Conservation (phyloP, 2,797 vertebrate genomes). For the Ctenopoma multispine region DNA sequence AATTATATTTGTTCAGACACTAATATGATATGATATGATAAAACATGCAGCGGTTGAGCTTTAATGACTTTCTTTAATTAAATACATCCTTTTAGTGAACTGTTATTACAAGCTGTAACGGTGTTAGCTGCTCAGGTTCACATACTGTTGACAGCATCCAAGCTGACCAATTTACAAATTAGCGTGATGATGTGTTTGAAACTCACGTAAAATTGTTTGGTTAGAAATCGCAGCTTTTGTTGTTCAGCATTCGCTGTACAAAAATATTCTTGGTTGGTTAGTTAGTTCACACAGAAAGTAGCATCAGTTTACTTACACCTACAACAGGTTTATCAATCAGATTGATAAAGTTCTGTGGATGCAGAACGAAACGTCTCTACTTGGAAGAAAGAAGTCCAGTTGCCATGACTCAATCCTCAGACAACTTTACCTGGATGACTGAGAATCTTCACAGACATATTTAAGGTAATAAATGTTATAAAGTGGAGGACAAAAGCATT, state of each 20-base stretch:
- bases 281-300: background rate
- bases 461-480: background rate
- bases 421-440: too few species aligned
- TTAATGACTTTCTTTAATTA: slow-evolving; percentile 6
- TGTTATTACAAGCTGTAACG: slow-evolving; percentile 1
- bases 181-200: background rate
- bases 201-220: too few species aligned
- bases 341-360: too few species aligned
- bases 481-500: slow-evolving; percentile 8
- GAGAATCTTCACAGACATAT: too few species aligned
- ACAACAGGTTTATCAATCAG: too few species aligned
- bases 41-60: background rate
- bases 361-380: too few species aligned
- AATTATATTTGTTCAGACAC: slow-evolving; percentile 3
- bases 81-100: background rate
- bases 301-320: background rate
- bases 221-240: too few species aligned
- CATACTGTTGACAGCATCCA: background rate
- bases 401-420: too few species aligned
- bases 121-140: background rate
- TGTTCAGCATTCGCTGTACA: too few species aligned
- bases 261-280: background rate
- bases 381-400: too few species aligned
- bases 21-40: too few species aligned
- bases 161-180: background rate